Percentiles rank a stretch among this genome's conserved stretches.
Evolutionary conservation across 2,797 vertebrate genomes (phyloP).

Genomic region (Mus minutoides): DNA sequence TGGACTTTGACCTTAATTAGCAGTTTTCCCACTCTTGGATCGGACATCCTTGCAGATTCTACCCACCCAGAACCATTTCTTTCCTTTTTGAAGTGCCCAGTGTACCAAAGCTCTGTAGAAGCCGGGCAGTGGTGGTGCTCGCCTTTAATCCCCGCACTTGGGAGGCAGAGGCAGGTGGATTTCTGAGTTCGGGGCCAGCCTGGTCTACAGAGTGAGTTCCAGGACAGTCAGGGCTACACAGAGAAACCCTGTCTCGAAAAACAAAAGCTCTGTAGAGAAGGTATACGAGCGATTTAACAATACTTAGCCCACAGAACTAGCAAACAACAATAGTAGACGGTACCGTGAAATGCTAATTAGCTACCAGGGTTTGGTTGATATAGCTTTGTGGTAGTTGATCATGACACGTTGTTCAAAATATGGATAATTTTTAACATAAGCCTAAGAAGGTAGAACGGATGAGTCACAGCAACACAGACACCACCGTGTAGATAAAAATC

Average conservation of each 20-base stretch:
- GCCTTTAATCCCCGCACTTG: too few species aligned
- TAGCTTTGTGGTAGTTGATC: slow-evolving; percentile 5
- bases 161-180: too few species aligned
- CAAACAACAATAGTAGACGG: neutral
- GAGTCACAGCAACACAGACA: slow-evolving; percentile 5
- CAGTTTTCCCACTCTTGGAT: neutral
- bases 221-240: too few species aligned
- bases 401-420: slow-evolving; percentile 39
- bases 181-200: too few species aligned
- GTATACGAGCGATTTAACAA: neutral
- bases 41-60: neutral
- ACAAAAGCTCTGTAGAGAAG: neutral
- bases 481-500: slow-evolving; percentile 18
- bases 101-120: neutral
- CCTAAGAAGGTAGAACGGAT: slow-evolving; percentile 43
- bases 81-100: neutral
- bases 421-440: slow-evolving; percentile 33
- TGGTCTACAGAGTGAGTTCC: too few species aligned
- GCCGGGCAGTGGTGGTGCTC: too few species aligned
- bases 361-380: neutral
- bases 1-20: neutral
- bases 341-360: neutral
- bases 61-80: neutral
- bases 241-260: too few species aligned
- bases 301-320: neutral